A percentile compares a stretch with the other conserved stretches of the same genome.
These are phyloP conservation scores for Channa maculata DNA, from an alignment of 2,113 vertebrate species.

Conservation along the genomic window DNA sequence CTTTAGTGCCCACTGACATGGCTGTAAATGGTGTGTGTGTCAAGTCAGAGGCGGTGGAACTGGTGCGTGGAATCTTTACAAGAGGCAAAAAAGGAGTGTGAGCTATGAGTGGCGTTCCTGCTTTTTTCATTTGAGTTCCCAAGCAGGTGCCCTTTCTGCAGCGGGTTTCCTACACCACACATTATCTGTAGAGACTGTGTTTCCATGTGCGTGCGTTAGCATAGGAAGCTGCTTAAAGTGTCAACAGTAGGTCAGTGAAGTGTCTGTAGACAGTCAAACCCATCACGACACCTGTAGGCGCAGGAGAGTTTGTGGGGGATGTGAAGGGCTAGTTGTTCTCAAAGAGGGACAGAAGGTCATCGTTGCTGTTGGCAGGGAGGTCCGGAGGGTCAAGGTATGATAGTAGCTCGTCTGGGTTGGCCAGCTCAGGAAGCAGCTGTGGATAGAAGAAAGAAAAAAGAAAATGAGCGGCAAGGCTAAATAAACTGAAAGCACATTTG, in stretches of 20 bases:
- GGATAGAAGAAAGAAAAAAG: slow-evolving; percentile 68
- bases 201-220: slow-evolving; percentile 29
- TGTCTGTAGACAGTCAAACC: slow-evolving; percentile 70
- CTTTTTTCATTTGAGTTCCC: slow-evolving; percentile 46
- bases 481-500: neutral
- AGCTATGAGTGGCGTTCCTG: slow-evolving; percentile 75
- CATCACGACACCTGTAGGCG: slow-evolving; percentile 34
- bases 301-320: slow-evolving; percentile 9
- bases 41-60: slow-evolving; percentile 80
- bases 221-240: slow-evolving; percentile 59
- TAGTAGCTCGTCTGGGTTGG: slow-evolving; percentile 97
- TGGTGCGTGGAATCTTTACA: slow-evolving; percentile 87
- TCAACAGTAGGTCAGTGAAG: slow-evolving; percentile 65
- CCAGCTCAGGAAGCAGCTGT: slow-evolving; percentile 98
- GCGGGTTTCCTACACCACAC: slow-evolving; percentile 47
- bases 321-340: slow-evolving; percentile 92
- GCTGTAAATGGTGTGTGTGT: slow-evolving; percentile 80
- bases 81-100: slow-evolving; percentile 74
- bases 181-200: slow-evolving; percentile 31
- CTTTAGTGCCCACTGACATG: slow-evolving; percentile 82
- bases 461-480: slow-evolving; percentile 22
- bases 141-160: slow-evolving; percentile 30
- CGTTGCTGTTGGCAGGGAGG: slow-evolving; percentile 99
- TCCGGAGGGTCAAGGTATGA: slow-evolving; percentile 98
- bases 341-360: slow-evolving; percentile 99